Percentiles rank a stretch among this genome's conserved stretches.
phyloP scores from a whole-genome alignment of 2,797 vertebrate genomes.

The Crocidura indochinensis region DNA sequence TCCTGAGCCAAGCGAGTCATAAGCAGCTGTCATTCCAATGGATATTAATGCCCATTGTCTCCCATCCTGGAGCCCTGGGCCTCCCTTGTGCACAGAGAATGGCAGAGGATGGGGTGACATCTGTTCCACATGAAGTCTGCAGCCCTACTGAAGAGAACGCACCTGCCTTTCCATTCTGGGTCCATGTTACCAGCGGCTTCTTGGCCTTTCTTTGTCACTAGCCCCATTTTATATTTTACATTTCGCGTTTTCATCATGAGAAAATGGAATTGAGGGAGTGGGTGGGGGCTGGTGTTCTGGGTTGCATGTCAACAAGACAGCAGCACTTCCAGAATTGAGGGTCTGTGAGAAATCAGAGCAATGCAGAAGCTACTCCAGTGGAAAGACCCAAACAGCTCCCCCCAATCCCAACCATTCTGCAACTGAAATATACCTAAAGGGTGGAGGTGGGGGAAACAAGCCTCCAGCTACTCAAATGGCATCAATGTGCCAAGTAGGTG shows the following conservation, averaged over 20 bases:
- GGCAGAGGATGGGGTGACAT: constrained; percentile 87
- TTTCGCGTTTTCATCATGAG: constrained; percentile 64
- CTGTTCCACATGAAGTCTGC: constrained; percentile 88
- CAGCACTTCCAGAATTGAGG: constrained; percentile 77
- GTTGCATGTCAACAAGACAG: constrained; percentile 63
- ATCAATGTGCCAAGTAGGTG: constrained; percentile 60
- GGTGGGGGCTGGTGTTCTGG: constrained; percentile 41
- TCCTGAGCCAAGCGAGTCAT: constrained; percentile 88
- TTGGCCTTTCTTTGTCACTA: constrained; percentile 80
- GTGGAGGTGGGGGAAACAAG: not conserved
- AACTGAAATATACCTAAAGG: constrained; percentile 63
- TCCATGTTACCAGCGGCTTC: constrained; percentile 85
- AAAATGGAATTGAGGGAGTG: constrained; percentile 74
- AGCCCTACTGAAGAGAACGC: constrained; percentile 81
- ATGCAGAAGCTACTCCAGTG: constrained; percentile 45
- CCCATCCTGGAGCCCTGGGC: constrained; percentile 82
- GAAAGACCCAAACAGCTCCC: constrained; percentile 62
- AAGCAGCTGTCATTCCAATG: constrained; percentile 92
- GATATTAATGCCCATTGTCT: constrained; percentile 92
- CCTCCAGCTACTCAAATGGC: constrained; percentile 55
- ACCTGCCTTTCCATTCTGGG: constrained; percentile 87
- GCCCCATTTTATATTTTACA: constrained; percentile 71
- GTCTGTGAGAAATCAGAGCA: constrained; percentile 77
- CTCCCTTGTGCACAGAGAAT: constrained; percentile 83
- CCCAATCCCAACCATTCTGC: constrained; percentile 24